These are phyloP conservation scores for Lucinisca nassula DNA, from an alignment of 2,888 invertebrate species.

Conservation along the genomic window DNA sequence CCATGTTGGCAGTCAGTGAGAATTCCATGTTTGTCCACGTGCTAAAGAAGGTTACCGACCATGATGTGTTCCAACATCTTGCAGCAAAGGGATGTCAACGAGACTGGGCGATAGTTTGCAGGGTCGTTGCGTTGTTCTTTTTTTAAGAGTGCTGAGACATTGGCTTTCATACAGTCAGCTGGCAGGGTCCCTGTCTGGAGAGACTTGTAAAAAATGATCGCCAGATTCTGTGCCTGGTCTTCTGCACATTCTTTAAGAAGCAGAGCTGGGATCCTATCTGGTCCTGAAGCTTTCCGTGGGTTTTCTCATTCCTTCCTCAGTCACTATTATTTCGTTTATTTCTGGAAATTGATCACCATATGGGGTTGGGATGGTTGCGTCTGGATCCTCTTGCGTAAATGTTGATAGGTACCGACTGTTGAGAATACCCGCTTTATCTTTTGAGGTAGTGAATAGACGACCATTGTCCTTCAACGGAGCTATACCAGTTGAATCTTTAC, in stretches of 20 bases:
- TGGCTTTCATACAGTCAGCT: slow-evolving; percentile 13
- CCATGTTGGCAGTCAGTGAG: slow-evolving; percentile 52
- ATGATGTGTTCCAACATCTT: slow-evolving; percentile 34
- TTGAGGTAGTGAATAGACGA: neutral
- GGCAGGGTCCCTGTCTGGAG: slow-evolving; percentile 1
- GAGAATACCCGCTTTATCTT: slow-evolving; percentile 5
- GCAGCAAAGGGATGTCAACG: slow-evolving; percentile 32
- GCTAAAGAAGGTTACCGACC: slow-evolving; percentile 12
- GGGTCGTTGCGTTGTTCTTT: slow-evolving; percentile 17
- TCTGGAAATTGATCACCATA: neutral
- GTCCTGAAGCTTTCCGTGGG: slow-evolving; percentile 5
- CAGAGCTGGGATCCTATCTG: slow-evolving; percentile 22
- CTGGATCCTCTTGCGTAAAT: neutral
- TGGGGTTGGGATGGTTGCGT: neutral
- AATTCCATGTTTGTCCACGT: slow-evolving; percentile 26
- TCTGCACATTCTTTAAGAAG: slow-evolving; percentile 11
- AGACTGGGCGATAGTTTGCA: slow-evolving; percentile 29
- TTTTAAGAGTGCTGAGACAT: slow-evolving; percentile 18
- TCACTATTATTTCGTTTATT: neutral
- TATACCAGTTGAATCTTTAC: slow-evolving; percentile 6
- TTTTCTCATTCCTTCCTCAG: neutral
- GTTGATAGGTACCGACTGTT: slow-evolving; percentile 5
- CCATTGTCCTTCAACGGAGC: slow-evolving; percentile 19
- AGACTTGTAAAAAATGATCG: slow-evolving; percentile 13
- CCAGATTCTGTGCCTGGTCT: slow-evolving; percentile 4